Base-by-base conservation (phyloP, 1,140 invertebrate species). In the Nymphalis io region DNA sequence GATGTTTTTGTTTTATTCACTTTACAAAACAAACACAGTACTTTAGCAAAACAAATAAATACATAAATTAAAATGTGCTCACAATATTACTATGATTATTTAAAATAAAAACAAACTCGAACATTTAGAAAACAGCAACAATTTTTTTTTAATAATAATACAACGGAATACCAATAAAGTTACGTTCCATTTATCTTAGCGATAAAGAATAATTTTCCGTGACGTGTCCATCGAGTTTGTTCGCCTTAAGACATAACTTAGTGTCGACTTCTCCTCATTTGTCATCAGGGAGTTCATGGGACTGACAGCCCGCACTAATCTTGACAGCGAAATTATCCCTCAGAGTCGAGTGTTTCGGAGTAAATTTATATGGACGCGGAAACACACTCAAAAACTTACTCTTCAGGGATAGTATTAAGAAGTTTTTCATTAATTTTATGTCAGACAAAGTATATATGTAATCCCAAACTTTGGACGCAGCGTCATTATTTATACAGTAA, bases 311-410 rank as follows among this genome's bases (percentile, higher is more conserved):
- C 58, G 61, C 65, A 76, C 71, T 83, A 82, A 84, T 82, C 81
- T 80, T 62, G 64, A 77, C 76, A 75, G 51, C 33, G 72, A 75
- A 71, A 83, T 84, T 81, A 82, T 81, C 77, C 79, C 80, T 40
- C 39, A 39, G 75, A 75, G 72, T 57, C 65, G 59, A 74, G 68
- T 78, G 66, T 75, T 76, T 58, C 40, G 55, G 55, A 55, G 27
- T 10, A 61, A 71, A 44, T 48, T 15, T 48, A 42, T 59, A 46
- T 11, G 21, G 55, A 63, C 53, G 60, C 23, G 68, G 59, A 70
- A 69, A 69, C 60, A 69, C 51, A 69, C 60, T 61, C 42, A 42
- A 59, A 70, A 70, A 64, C 48, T 70, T 70, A 63, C 33, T 48
- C 68, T 55, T 48, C 18, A 13, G 42, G 55, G 68, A 64, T n/a